Evolutionary conservation across 2,888 invertebrate species (phyloP), one percentile per base, ranked within the genome.

Genomic region (Drosophila sordidula): DNA sequence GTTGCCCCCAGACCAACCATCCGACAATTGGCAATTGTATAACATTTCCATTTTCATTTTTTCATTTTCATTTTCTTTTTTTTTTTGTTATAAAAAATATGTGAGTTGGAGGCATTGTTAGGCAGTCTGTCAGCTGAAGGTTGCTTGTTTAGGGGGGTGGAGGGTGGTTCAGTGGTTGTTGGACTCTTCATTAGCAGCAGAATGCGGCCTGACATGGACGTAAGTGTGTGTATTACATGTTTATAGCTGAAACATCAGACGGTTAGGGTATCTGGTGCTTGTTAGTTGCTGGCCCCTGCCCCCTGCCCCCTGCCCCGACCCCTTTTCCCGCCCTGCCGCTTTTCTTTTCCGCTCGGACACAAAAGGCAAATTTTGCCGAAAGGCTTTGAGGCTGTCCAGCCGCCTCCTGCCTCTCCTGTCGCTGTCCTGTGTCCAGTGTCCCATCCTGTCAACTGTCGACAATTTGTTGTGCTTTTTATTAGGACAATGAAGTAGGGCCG

Each of bases 391-490:
- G 4, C 11, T 34, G 34, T 12, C 34, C 34, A 34, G 34, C 29
- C 9, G 34, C 9, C 14, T 18, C 14, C 38, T 6, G 16, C 12
- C 6, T 5, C 42, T 38, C 45, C 38, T n/a, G 34, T 18, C 39
- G 25, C 12, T 25, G 16, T 45, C 41, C 46, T 38, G 42, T 57
- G 58, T 64, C 49, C 72, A 55, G 64, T 66, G 66, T 65, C 65
- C 70, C 69, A 56, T 75, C 61, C 70, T 63, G 69, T 72, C 65
- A 68, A 66, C 80, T 67, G 75, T 76, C 78, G 82, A 83, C 82
- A 87, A 83, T 87, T 83, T 83, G 83, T 83, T 83, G 87, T 84
- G 81, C 74, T 87, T 84, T 86, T 87, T 87, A 84, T 78, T 75
- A 69, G 72, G 67, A 78, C 82, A 77, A 75, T 71, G 65, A 64